Base-by-base conservation (phyloP, 2,113 vertebrate species). In the Notothenia coriiceps region DNA sequence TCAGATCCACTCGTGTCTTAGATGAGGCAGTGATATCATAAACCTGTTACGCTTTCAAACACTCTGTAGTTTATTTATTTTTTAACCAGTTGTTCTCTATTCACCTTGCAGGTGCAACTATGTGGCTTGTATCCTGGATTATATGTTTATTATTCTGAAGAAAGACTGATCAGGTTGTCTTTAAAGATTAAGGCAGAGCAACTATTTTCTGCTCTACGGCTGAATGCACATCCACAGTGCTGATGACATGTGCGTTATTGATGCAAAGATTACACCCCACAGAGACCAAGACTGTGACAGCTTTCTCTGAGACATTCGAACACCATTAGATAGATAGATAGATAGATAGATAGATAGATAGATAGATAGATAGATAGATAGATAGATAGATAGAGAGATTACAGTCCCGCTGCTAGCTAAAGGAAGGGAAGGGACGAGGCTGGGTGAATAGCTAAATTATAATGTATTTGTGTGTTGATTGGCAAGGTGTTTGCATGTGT, bases 201-300 rank as follows among this genome's bases (percentile, higher is more conserved):
- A 1, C 61, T 77, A 61, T 81, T 7, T 18, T 82, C 56, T 68
- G 70, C 70, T 74, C 82, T 17, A 77, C 49, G 75, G 62, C 60
- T 78, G 77, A 75, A 72, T 44, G 79, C 79, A 56, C 84, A 73
- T 68, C 76, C 52, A 65, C 64, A 12, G 80, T 18, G 13, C 60
- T 63, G 68, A 15, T 75, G 86, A 84, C 49, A 10, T 74, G 66
- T 57, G 40, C 59, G 56, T 77, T 84, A 84, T 80, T 83, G 87
- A 84, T 82, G 83, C 72, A 22, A 80, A 77, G 79, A 79, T 73
- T 84, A 85, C 85, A 10, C 74, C 83, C 85, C 77, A 40, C 80
- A 70, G 89, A 88, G 87, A 86, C 40, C 0, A 0, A 77, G 78
- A 84, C 63, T 75, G 79, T 85, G 79, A 82, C 89, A 85, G 77